Evolutionary conservation across 2,113 vertebrate species (phyloP).

Genomic region (Promerops cafer): DNA sequence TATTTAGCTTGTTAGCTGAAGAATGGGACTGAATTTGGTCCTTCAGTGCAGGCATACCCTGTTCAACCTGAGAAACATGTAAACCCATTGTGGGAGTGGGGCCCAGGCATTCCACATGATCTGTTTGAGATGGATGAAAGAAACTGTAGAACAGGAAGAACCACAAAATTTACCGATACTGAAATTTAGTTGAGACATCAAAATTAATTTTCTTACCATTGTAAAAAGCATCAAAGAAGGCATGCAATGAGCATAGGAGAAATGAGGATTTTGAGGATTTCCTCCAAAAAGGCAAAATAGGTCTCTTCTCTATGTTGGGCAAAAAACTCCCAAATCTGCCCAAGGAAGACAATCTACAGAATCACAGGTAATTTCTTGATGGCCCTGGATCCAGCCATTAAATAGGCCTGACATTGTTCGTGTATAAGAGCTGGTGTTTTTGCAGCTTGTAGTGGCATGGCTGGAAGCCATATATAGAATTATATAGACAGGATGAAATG

Average conservation of each 20-base stretch:
- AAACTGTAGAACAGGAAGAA: not conserved
- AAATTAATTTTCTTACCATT: not conserved
- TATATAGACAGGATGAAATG: constrained; percentile 54
- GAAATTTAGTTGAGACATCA: not conserved
- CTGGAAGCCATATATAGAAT: constrained; percentile 47
- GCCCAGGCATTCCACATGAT: not conserved
- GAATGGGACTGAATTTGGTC: not conserved
- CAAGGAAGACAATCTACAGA: not conserved
- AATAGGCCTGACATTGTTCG: not conserved
- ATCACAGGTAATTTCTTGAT: not conserved
- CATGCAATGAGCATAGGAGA: not conserved
- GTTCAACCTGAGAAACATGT: not conserved
- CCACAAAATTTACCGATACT: not conserved
- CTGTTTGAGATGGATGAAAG: not conserved
- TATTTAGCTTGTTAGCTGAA: not conserved
- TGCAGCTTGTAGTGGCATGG: constrained; percentile 57
- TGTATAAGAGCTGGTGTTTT: constrained; percentile 25
- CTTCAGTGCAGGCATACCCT: not conserved
- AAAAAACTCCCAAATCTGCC: not conserved
- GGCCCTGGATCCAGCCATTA: not conserved
- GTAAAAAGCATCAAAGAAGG: not conserved
- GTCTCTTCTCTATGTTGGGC: not conserved
- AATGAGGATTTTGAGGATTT: not conserved
- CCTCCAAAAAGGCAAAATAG: not conserved
- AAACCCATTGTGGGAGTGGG: not conserved